phyloP scores from a whole-genome alignment of 2,797 vertebrate species.

The Poecilia wingei region DNA sequence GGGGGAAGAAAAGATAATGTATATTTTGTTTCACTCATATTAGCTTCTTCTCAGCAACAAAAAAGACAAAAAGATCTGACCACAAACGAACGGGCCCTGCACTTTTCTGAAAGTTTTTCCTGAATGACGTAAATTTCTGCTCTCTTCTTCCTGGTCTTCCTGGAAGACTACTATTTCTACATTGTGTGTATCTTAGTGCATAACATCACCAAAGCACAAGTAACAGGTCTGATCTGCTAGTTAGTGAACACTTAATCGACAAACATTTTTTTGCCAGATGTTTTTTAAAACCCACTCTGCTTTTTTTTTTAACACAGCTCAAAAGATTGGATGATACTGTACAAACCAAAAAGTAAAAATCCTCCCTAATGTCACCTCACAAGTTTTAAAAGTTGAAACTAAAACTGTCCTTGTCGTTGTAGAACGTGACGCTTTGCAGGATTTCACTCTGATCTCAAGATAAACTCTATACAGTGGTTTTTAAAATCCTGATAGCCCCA shows the following conservation, averaged over 20 bases:
- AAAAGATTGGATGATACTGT: background rate
- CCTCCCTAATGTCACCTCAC: background rate
- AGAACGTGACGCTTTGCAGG: background rate
- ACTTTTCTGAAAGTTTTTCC: no score
- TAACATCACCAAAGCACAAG: background rate
- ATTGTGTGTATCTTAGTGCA: background rate
- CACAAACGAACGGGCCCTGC: no score
- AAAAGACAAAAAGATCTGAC: no score
- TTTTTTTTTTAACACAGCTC: background rate
- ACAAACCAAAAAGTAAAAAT: background rate
- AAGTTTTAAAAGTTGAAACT: background rate
- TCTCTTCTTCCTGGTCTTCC: background rate
- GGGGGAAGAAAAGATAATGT: no score
- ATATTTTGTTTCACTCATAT: background rate
- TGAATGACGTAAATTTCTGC: no score
- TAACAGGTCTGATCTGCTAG: background rate
- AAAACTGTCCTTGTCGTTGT: background rate
- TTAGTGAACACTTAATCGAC: background rate
- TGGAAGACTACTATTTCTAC: background rate
- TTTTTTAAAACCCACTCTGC: background rate
- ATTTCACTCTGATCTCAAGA: background rate
- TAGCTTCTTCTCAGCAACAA: background rate
- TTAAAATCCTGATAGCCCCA: background rate
- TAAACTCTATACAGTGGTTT: background rate
- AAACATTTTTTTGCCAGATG: background rate